Evolutionary conservation across 2,113 vertebrate species (phyloP).

Genomic region (Heterotilapia buettikoferi): DNA sequence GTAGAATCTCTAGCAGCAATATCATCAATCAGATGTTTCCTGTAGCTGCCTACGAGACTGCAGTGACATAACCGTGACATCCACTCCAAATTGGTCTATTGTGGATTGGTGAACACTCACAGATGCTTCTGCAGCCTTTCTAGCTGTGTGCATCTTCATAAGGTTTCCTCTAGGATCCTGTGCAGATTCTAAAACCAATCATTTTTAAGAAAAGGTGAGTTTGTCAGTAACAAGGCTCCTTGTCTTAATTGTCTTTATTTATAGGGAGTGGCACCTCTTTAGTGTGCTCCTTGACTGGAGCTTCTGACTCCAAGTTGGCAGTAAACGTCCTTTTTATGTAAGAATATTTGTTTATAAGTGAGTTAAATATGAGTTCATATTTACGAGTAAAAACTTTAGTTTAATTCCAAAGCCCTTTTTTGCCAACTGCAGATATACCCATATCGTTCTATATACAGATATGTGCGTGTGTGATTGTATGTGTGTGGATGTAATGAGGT

Average conservation of each 20-base stretch:
- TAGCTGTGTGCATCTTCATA: neutral
- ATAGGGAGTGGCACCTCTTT: neutral
- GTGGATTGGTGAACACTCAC: neutral
- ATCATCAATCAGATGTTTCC: neutral
- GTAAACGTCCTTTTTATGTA: neutral
- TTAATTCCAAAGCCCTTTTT: neutral
- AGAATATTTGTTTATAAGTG: neutral
- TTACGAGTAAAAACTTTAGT: neutral
- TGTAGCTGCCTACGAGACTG: neutral
- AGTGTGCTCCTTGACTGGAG: neutral
- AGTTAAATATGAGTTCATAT: neutral
- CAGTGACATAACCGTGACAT: neutral
- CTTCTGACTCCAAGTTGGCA: neutral
- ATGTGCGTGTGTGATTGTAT: neutral
- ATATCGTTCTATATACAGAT: neutral
- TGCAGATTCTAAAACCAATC: neutral
- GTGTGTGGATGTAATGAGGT: constrained; percentile 71
- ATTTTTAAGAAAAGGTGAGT: neutral
- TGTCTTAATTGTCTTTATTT: neutral
- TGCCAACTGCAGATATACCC: neutral
- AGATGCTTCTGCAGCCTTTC: neutral
- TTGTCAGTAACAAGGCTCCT: neutral
- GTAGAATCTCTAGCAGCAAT: neutral
- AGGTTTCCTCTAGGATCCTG: neutral
- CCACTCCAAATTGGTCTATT: neutral